phyloP scores from a whole-genome alignment of 2,113 vertebrate genomes.

The Lasiurus borealis region DNA sequence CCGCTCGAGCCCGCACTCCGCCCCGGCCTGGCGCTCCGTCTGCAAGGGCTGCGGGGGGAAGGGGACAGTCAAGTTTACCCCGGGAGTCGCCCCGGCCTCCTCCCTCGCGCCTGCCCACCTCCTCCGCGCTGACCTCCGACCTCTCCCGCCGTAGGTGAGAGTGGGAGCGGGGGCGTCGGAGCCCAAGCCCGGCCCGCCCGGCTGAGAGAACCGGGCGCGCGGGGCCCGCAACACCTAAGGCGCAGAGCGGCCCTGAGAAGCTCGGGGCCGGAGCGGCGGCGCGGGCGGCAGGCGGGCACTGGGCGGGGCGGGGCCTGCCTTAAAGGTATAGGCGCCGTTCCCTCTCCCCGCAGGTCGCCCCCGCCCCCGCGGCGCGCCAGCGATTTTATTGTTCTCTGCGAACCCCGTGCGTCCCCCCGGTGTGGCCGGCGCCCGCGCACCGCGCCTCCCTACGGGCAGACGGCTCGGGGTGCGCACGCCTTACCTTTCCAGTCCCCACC shows the following conservation, averaged over 20 bases:
- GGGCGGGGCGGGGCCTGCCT: conserved; percentile 84
- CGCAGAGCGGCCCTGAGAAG: conserved; percentile 60
- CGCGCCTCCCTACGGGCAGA: background rate
- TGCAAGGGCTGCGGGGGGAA: conserved; percentile 90
- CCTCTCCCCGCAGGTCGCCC: background rate
- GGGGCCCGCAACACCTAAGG: conserved; percentile 84
- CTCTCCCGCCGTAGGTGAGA: background rate
- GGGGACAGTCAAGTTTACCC: conserved; percentile 58
- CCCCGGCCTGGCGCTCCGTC: conserved; percentile 89
- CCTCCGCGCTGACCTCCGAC: background rate
- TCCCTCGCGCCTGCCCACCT: background rate
- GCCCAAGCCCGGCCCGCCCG: fast-evolving
- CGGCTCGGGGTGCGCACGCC: background rate
- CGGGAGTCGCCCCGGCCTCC: background rate
- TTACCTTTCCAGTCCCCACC: background rate
- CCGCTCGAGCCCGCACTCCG: conserved; percentile 87
- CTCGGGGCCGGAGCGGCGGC: conserved; percentile 32
- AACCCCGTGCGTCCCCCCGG: background rate
- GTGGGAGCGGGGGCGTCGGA: background rate
- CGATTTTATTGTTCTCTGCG: conserved; percentile 41
- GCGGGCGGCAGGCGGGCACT: conserved; percentile 40
- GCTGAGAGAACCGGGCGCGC: background rate
- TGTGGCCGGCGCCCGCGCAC: background rate
- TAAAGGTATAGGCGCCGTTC: conserved; percentile 70
- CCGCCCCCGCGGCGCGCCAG: background rate